These are phyloP conservation scores for Balanococcus diminutus DNA, from an alignment of 2,888 invertebrate species.

Conservation along the genomic window DNA sequence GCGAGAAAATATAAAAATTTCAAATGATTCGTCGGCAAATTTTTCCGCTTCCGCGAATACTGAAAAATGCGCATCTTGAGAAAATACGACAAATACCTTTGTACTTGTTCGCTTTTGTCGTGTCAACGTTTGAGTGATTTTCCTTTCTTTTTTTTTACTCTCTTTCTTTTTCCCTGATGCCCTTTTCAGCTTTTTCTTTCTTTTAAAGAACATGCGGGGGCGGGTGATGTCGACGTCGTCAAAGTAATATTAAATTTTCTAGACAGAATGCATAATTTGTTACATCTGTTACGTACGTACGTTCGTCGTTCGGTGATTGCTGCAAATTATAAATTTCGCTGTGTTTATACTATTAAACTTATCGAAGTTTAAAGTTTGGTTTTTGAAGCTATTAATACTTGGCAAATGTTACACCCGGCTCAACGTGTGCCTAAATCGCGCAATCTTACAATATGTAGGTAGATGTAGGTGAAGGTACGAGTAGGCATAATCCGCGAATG, in stretches of 20 bases:
- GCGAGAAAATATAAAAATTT: slow-evolving; percentile 6
- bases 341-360: slow-evolving; percentile 4
- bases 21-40: slow-evolving; percentile 19
- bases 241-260: slow-evolving; percentile 31
- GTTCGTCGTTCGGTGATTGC: slow-evolving; percentile 14
- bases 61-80: slow-evolving; percentile 1
- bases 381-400: slow-evolving; percentile 33
- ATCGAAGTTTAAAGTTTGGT: slow-evolving; percentile 43
- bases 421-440: background rate
- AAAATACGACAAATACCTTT: slow-evolving; percentile 8
- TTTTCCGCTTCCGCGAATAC: slow-evolving; percentile 12
- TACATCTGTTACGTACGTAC: slow-evolving; percentile 20
- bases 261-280: slow-evolving; percentile 33
- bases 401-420: background rate
- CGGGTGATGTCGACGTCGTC: background rate
- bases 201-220: background rate
- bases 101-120: background rate
- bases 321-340: slow-evolving; percentile 11
- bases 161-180: background rate
- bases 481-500: background rate
- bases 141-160: background rate
- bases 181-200: background rate
- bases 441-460: background rate
- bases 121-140: slow-evolving; percentile 14
- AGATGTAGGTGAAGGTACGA: background rate